Evolutionary conservation across 2,113 vertebrate species (phyloP), one percentile per base, ranked within the genome.

Genomic region (Hepsetus odoe): DNA sequence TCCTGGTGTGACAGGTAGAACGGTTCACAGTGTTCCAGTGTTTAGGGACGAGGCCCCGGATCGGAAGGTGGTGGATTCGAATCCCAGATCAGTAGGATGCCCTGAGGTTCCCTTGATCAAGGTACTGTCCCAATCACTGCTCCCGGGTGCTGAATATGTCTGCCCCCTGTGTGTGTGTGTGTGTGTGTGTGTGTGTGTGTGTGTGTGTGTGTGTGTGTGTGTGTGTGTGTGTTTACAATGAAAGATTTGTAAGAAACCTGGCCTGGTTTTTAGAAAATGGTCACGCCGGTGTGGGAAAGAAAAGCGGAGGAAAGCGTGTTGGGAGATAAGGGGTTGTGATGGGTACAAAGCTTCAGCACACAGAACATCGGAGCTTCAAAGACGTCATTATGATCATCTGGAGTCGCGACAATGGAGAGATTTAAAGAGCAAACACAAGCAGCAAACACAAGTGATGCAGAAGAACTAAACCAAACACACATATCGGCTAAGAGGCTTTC

Each of bases 221-320:
- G n/a, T n/a, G 73, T 86, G 40, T 33, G 11, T 53, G 20, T 55
- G 80, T 7, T 74, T 79, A 30, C 35, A 33, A 58, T 24, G 80
- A 74, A 81, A 61, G 5, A 28, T 69, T 70, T 44, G 14, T 33
- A 26, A 38, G 13, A 73, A 79, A 64, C 49, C 44, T 8, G 3
- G 24, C 38, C n/a, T n/a, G 44, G 9, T 56, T 14, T 74, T 62
- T 33, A 18, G 28, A 28, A 0, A 30, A 53, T 35, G 26, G 80
- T 71, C 72, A 56, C 64, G 64, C 49, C 67, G 76, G 83, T 90
- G 88, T 89, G 89, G 88, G 89, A 91, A 90, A 81, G 42, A 79
- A 85, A 89, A 89, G 91, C 92, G 92, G 93, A 93, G 93, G 95
- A 93, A 93, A 35, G 80, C 83, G 46, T 49, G 46, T 49, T 49